Percentiles rank a stretch among this genome's conserved stretches.
Conservation (phyloP, 2,113 vertebrate species). For the Climacteris rufus region DNA sequence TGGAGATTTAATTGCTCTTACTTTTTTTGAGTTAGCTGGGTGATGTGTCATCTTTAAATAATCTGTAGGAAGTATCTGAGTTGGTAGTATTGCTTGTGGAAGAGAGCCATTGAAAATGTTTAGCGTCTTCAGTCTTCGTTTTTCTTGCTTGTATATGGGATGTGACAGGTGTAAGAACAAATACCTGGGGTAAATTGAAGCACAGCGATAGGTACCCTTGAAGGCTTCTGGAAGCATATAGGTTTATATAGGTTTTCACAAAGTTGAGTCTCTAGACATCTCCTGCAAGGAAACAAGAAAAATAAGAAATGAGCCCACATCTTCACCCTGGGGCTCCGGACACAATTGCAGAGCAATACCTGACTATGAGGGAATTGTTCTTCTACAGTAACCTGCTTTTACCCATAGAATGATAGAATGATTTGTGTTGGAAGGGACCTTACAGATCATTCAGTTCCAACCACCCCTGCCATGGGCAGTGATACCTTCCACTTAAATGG, state of each 20-base stretch:
- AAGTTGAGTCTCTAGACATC: not conserved
- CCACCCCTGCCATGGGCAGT: not conserved
- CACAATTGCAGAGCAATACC: not conserved
- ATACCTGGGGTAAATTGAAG: rapidly evolving
- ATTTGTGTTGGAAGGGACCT: not conserved
- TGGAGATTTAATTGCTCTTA: not conserved
- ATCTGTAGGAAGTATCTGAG: not conserved
- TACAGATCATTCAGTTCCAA: not conserved
- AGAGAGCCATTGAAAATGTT: not conserved
- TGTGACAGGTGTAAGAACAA: not conserved
- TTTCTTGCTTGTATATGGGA: not conserved
- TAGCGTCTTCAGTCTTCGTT: not conserved
- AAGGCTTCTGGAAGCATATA: not conserved
- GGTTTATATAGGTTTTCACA: not conserved
- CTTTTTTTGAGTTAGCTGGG: not conserved
- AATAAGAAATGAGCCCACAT: not conserved
- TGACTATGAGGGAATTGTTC: not conserved
- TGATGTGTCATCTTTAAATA: constrained; percentile 23
- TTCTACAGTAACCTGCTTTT: not conserved
- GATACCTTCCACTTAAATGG: not conserved
- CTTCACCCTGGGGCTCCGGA: not conserved
- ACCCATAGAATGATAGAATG: not conserved
- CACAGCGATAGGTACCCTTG: rapidly evolving
- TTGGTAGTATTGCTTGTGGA: not conserved
- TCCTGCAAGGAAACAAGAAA: not conserved